Evolutionary conservation across 2,888 invertebrate genomes (phyloP).

Genomic region (Melieria picta): DNA sequence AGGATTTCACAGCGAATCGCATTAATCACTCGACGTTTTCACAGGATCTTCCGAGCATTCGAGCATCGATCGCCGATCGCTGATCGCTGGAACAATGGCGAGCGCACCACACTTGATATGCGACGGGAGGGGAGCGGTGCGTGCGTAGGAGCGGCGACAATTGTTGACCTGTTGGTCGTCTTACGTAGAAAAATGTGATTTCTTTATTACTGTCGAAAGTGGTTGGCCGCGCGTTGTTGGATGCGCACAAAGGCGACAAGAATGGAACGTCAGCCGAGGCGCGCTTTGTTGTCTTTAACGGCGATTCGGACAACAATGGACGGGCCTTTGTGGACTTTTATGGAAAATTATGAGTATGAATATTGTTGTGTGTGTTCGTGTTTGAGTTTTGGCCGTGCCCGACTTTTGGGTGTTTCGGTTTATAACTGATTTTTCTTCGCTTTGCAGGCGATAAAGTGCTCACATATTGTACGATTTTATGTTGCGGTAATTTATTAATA

Average conservation of each 20-base stretch:
- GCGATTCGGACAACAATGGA: slow-evolving; percentile 26
- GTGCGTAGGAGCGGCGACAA: slow-evolving; percentile 13
- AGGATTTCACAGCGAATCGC: slow-evolving; percentile 45
- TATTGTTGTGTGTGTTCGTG: slow-evolving; percentile 3
- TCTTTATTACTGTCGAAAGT: slow-evolving; percentile 18
- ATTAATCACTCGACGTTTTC: slow-evolving; percentile 45
- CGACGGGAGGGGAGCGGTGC: neutral
- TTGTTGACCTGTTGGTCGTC: slow-evolving; percentile 43
- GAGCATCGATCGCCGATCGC: slow-evolving; percentile 28
- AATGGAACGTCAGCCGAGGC: slow-evolving; percentile 18
- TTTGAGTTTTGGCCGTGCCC: neutral
- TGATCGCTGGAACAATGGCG: slow-evolving; percentile 41
- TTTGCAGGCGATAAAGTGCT: neutral
- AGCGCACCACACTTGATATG: neutral
- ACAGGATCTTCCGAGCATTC: neutral
- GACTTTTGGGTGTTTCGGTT: too few species aligned
- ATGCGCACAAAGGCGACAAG: neutral
- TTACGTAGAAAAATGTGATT: slow-evolving; percentile 39
- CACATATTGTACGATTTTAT: slow-evolving; percentile 19
- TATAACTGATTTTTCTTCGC: too few species aligned
- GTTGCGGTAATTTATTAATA: slow-evolving; percentile 37
- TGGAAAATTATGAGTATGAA: slow-evolving; percentile 29
- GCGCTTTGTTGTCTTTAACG: slow-evolving; percentile 19
- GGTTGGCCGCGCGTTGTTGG: neutral
- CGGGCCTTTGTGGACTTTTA: slow-evolving; percentile 30